Conservation (phyloP, 2,888 invertebrate species). For the Acrocera orbiculus region DNA sequence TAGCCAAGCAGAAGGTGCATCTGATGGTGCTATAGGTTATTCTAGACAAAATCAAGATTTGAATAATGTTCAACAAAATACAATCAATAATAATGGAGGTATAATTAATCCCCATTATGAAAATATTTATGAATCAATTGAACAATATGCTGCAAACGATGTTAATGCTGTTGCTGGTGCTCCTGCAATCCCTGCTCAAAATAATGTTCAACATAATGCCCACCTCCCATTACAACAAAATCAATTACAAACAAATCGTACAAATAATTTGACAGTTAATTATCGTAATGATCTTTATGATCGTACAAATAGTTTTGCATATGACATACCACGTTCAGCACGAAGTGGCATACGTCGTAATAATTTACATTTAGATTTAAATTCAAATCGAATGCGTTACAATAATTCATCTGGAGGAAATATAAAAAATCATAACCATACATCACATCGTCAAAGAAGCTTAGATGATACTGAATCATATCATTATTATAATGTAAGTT, state of each 20-base stretch:
- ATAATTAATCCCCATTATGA: constrained; percentile 32
- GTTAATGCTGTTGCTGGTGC: constrained; percentile 12
- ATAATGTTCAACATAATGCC: constrained; percentile 13
- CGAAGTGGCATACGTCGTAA: constrained; percentile 27
- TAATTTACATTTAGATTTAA: constrained; percentile 27
- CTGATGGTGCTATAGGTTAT: constrained; percentile 36
- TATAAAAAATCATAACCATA: background rate
- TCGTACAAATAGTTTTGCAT: constrained; percentile 24
- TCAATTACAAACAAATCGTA: constrained; percentile 12
- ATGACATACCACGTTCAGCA: constrained; percentile 29
- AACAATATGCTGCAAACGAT: constrained; percentile 24
- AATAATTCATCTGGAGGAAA: constrained; percentile 5
- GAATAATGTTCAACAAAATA: constrained; percentile 14
- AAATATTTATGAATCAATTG: constrained; percentile 38
- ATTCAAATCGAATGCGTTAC: constrained; percentile 17
- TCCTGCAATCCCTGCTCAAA: constrained; percentile 23
- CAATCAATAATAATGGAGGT: constrained; percentile 10
- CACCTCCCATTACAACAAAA: too few species aligned
- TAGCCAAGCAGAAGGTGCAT: constrained; percentile 38
- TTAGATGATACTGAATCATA: constrained; percentile 32
- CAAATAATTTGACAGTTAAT: constrained; percentile 20
- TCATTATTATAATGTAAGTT: constrained; percentile 26
- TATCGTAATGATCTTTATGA: constrained; percentile 31
- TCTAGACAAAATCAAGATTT: constrained; percentile 15
- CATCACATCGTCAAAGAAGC: constrained; percentile 22